Evolutionary conservation across 2,888 invertebrate genomes (phyloP), one percentile per base, ranked within the genome.

Genomic region (Drosophila nr. perissopoda): DNA sequence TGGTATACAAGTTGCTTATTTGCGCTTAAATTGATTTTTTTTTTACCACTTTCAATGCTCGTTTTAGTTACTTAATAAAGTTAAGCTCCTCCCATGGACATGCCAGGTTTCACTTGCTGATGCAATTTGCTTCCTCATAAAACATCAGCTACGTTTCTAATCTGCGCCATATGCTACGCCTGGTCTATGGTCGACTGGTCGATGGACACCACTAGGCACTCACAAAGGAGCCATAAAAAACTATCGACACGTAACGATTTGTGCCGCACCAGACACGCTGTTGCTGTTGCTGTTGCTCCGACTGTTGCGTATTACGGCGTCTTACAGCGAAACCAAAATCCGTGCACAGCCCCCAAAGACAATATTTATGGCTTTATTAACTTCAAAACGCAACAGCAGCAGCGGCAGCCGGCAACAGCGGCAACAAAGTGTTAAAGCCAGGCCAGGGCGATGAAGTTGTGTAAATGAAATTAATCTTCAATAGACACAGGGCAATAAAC

Each of bases 391-490:
- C 84, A 88, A 87, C 86, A 61, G 31, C 59, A 56, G 16, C 54
- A 38, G 66, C 59, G 31, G 54, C 54, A 66, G 58, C 57, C 42
- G 62, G 72, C 54, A 51, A 56, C 61, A 68, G 51, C 65, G 76
- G 76, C 78, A 78, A 78, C 78, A 80, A 80, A 81, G 81, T 80
- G 81, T 81, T 80, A 80, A 45, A 79, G 83, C 80, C 78, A 53
- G 78, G 82, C 69, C 84, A 76, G 87, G 85, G 89, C 85, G 85
- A 85, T 85, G 85, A 85, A 85, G 85, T 89, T 89, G 85, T 85
- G 89, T 85, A 89, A 87, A 88, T 89, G 87, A 89, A 87, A 87
- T 87, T 87, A 89, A 87, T 87, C 87, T 87, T 89, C 78, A 82
- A 87, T 87, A 89, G 87, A 89, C 87, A 87, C 84, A 78, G 87